A percentile compares a stretch with the other conserved stretches of the same genome.
phyloP scores from a whole-genome alignment of 1,140 invertebrate species.

The Brevipalpus yothersi region DNA sequence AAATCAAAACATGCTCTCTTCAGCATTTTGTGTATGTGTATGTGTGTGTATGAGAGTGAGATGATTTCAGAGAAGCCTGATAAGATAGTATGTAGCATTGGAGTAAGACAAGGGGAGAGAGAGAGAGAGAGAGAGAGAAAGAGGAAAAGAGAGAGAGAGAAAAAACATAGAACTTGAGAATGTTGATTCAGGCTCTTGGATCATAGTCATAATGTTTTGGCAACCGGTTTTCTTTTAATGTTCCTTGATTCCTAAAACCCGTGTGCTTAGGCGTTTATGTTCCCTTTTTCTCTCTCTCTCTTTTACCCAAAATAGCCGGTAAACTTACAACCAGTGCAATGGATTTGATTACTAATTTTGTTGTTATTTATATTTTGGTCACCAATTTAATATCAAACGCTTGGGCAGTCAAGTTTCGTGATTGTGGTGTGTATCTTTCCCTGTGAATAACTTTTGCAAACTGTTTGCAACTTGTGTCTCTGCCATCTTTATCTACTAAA shows the following conservation, averaged over 20 bases:
- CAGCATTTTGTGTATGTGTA: no score
- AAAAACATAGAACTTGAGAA: not conserved
- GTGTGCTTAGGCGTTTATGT: not conserved
- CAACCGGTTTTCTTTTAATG: not conserved
- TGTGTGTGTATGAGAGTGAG: no score
- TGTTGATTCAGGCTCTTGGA: not conserved
- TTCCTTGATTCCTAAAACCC: not conserved
- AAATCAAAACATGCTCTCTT: no score
- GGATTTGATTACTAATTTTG: not conserved
- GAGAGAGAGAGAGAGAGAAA: not conserved
- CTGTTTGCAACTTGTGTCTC: no score
- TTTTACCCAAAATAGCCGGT: not conserved
- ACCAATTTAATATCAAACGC: no score
- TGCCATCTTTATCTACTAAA: no score
- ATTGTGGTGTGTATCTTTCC: no score
- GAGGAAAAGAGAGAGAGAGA: not conserved
- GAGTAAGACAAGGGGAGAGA: no score
- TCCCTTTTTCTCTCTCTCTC: not conserved
- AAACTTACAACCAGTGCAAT: not conserved
- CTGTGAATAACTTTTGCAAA: no score
- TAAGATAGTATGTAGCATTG: no score
- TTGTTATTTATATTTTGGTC: not conserved
- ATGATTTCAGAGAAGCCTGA: no score
- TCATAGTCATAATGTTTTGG: not conserved
- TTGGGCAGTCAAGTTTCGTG: no score